Evolutionary conservation across 2,113 vertebrate species (phyloP), one percentile per base, ranked within the genome.

Genomic region (Phasianus colchicus): DNA sequence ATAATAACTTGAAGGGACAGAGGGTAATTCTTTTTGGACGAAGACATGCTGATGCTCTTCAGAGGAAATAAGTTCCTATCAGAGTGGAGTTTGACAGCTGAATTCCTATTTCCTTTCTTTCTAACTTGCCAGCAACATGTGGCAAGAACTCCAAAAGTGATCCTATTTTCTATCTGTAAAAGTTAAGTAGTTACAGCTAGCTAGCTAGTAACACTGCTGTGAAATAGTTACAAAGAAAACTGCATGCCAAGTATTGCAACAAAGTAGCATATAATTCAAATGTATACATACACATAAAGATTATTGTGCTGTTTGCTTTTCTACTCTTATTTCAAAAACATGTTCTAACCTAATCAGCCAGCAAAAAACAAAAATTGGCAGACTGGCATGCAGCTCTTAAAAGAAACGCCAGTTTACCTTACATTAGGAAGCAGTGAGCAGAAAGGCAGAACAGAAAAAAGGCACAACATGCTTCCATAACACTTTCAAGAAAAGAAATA

Each of bases 371-470:
- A 11, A 32, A 67, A 61, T 5, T 45, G 34, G 21, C 43, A 86
- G 84, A 54, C 4, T 50, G 43, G 69, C 29, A 11, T 25, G 32
- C 25, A 69, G 5, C 34, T 83, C 54, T 38, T 38, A 42, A 69
- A 64, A 91, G 48, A 30, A 69, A 43, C 1, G 3, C 10, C 29
- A 32, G 29, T 66, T 40, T 89, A 45, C 32, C 42, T 55, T 42
- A 24, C 7, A 43, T 30, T 8, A 81, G 18, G 36, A 83, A 63
- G n/a, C 52, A 43, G 8, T 43, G 50, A 47, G 29, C 6, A 69
- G 32, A 82, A 43, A 63, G 27, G 20, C 7, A 7, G 34, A 89
- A 42, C 0, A 0, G 70, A 30, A 12, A 30, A 69, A 80, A 24
- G 7, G 34, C 4, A 1, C 50, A 79, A 90, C 11, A 52, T 9